Evolutionary conservation across 1,140 invertebrate species (phyloP), one percentile per base, ranked within the genome.

Genomic region (Chrysomallon squamiferum): DNA sequence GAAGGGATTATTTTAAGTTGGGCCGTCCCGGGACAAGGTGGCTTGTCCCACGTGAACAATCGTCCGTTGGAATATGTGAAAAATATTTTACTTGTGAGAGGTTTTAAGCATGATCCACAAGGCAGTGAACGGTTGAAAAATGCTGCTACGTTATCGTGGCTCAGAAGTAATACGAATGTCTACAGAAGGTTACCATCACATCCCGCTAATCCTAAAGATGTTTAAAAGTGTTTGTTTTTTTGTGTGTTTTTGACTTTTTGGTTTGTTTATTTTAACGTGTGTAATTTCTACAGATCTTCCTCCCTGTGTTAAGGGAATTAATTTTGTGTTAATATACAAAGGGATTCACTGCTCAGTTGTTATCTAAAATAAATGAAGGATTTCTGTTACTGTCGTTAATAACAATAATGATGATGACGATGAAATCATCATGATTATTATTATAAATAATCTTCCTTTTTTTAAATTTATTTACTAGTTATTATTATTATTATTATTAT

Each of bases 21-120:
- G 69, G 69, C 69, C 11, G 38, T 38, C 2, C 64, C 54, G n/a
- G 43, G 64, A 32, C 68, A 66, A 45, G 64, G 60, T 7, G 68
- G 68, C 1, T 61, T 66, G 2, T 43, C 43, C 38, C 72, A 74
- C 59, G 66, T 74, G 20, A 74, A 74, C 27, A 66, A 65, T 22
- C 50, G 56, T 43, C 62, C 62, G 4, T 49, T 66, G 15, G 33
- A 52, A 0, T 68, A 74, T 38, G 66, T 74, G 3, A 49, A 61
- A 20, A 27, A 69, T 25, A 13, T 71, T 3, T 45, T 74, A 60
- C 25, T 56, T 2, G 58, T 63, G 22, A 65, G 61, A n/a, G 66
- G 64, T 20, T 74, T 74, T 62, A 32, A 7, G 18, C 50, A 63
- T 35, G 69, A 74, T 45, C 29, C 33, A 49, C 45, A 32, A 1